Percentiles rank a stretch among this genome's conserved stretches.
phyloP scores from a whole-genome alignment of 2,797 vertebrate genomes.

The Synanceia verrucosa region DNA sequence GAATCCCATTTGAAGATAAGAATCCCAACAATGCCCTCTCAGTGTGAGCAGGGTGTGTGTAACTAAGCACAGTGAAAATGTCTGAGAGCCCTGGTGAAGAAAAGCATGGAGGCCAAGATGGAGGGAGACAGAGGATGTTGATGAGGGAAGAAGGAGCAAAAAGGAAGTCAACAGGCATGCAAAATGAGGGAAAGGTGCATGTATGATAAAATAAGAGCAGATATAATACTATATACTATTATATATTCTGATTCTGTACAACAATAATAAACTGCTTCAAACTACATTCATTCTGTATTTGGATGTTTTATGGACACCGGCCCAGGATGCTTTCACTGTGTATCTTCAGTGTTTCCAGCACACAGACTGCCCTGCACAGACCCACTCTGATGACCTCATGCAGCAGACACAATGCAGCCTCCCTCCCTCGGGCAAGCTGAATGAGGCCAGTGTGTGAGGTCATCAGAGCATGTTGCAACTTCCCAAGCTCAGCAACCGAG shows the following conservation, averaged over 20 bases:
- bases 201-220: background rate
- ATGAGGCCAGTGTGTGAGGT: slow-evolving; percentile 77
- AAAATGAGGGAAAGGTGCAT: slow-evolving; percentile 1
- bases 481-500: slow-evolving; percentile 40
- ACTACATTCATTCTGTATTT: background rate
- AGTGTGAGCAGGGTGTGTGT: slow-evolving; percentile 42
- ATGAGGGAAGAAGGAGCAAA: background rate
- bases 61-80: slow-evolving; percentile 47
- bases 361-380: slow-evolving; percentile 39
- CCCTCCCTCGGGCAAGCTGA: slow-evolving; percentile 33
- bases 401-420: slow-evolving; percentile 62
- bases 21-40: slow-evolving; percentile 76
- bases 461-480: slow-evolving; percentile 58
- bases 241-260: background rate
- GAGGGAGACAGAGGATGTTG: background rate
- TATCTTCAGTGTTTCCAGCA: slow-evolving; percentile 26
- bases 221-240: no score
- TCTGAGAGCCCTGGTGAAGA: slow-evolving; percentile 10
- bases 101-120: background rate
- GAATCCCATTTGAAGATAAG: slow-evolving; percentile 67
- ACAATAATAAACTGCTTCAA: background rate
- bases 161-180: background rate
- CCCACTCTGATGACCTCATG: slow-evolving; percentile 70
- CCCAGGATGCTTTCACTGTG: slow-evolving; percentile 18
- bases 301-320: slow-evolving; percentile 7